Conservation (phyloP, 2,888 invertebrate species). For the Rapana venosa region DNA sequence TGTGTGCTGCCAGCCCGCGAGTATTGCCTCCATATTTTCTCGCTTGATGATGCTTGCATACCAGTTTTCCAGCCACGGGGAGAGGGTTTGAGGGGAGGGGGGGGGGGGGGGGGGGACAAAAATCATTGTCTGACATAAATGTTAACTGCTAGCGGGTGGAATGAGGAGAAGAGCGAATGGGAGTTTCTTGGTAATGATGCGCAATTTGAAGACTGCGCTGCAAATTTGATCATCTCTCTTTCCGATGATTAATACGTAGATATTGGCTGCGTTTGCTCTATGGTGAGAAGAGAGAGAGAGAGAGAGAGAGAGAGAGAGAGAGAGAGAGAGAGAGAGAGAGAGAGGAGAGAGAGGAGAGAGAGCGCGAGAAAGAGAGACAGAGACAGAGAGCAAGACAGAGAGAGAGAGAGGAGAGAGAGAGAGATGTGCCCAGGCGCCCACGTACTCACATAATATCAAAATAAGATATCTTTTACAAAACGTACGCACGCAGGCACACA, state of each 20-base stretch:
- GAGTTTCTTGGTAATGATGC: background rate
- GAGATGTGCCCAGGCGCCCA: background rate
- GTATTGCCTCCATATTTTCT: too few relatives aligned
- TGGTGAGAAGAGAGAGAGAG: background rate
- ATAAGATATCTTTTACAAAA: too few relatives aligned
- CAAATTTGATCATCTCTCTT: background rate
- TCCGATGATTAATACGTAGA: background rate
- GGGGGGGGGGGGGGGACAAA: too few relatives aligned
- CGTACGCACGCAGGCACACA: too few relatives aligned
- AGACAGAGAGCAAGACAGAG: background rate
- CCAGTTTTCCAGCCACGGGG: too few relatives aligned
- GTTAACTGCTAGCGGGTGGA: background rate
- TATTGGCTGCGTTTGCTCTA: too few relatives aligned
- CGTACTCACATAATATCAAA: too few relatives aligned
- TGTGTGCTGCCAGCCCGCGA: too few relatives aligned
- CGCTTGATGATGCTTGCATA: too few relatives aligned
- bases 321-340: background rate
- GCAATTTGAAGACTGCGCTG: background rate
- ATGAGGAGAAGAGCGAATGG: background rate
- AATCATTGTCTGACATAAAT: constrained; percentile 8
- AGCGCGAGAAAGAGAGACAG: background rate
- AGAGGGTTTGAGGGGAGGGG: too few relatives aligned
- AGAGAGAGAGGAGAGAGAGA: background rate
- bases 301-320: background rate
- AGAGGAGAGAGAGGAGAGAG: background rate